phyloP scores from a whole-genome alignment of 2,113 vertebrate genomes.

The Paedocypris sp. region DNA sequence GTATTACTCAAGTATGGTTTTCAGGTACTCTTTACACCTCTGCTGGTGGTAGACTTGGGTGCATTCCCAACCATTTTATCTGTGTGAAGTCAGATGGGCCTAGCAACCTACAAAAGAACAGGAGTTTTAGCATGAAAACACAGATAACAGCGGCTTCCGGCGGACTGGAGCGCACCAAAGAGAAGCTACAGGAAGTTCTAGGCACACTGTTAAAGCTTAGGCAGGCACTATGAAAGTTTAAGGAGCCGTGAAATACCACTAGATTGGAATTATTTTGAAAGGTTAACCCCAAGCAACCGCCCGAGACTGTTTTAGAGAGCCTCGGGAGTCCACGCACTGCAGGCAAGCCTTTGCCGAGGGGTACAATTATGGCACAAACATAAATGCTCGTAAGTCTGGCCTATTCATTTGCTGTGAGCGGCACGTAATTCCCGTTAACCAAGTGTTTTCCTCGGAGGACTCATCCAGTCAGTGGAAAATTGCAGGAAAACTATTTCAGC shows the following conservation, averaged over 20 bases:
- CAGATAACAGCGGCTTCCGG: not conserved
- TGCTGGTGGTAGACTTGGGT: too few species aligned
- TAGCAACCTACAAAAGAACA: not conserved
- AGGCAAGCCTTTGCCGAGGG: not conserved
- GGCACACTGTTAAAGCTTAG: not conserved
- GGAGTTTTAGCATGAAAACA: not conserved
- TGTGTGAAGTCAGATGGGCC: too few species aligned
- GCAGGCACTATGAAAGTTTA: slow-evolving; percentile 4
- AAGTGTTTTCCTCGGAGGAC: slow-evolving; percentile 19
- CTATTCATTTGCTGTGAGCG: slow-evolving; percentile 23
- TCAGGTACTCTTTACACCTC: too few species aligned
- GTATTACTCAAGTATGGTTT: too few species aligned
- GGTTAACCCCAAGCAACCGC: slow-evolving; percentile 27
- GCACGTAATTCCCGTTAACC: slow-evolving; percentile 17
- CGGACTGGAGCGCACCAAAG: not conserved
- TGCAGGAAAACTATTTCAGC: slow-evolving; percentile 6
- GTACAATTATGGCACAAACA: slow-evolving; percentile 10
- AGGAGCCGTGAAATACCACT: slow-evolving; percentile 26
- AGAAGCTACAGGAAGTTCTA: slow-evolving; percentile 6
- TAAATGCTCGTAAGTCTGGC: not conserved
- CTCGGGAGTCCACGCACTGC: not conserved
- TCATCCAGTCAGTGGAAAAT: not conserved
- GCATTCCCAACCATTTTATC: too few species aligned
- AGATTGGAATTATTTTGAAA: slow-evolving; percentile 24
- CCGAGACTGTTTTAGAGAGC: not conserved